Conservation (phyloP, 2,113 vertebrate species). For the Garra rufa region DNA sequence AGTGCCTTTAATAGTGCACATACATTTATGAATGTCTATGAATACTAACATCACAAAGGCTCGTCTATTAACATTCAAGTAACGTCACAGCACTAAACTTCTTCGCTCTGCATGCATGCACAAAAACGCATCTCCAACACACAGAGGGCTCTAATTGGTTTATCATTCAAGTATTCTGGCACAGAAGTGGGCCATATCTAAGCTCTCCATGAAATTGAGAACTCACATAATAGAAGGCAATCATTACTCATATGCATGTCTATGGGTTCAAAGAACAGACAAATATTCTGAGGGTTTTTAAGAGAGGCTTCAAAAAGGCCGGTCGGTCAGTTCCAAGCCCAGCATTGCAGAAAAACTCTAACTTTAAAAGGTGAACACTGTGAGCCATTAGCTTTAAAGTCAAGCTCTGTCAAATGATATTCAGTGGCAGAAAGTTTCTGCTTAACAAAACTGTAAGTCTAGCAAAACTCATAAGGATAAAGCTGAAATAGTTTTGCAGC, state of each 20-base stretch:
- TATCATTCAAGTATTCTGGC: slow-evolving; percentile 37
- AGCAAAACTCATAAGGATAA: neutral
- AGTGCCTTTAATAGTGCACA: no score
- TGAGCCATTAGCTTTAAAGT: slow-evolving; percentile 21
- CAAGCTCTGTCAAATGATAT: neutral
- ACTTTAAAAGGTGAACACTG: slow-evolving; percentile 2
- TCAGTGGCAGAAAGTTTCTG: neutral
- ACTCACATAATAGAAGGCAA: neutral
- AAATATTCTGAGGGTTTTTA: slow-evolving; percentile 2
- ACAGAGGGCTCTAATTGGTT: slow-evolving; percentile 21
- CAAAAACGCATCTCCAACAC: neutral
- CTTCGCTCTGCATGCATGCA: neutral
- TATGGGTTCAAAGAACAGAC: slow-evolving; percentile 14
- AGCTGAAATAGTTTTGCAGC: neutral
- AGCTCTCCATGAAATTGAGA: slow-evolving; percentile 43
- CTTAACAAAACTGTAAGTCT: neutral
- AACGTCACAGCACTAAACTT: neutral
- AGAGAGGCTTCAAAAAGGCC: neutral
- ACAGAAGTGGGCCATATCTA: slow-evolving; percentile 10
- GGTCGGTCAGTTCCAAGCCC: neutral
- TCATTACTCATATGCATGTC: neutral
- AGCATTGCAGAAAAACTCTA: neutral
- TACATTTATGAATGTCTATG: neutral
- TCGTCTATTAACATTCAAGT: neutral
- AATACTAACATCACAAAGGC: neutral